Evolutionary conservation across 2,797 vertebrate species (phyloP), one percentile per base, ranked within the genome.

Genomic region (Sternarchorhynchus goeldii): DNA sequence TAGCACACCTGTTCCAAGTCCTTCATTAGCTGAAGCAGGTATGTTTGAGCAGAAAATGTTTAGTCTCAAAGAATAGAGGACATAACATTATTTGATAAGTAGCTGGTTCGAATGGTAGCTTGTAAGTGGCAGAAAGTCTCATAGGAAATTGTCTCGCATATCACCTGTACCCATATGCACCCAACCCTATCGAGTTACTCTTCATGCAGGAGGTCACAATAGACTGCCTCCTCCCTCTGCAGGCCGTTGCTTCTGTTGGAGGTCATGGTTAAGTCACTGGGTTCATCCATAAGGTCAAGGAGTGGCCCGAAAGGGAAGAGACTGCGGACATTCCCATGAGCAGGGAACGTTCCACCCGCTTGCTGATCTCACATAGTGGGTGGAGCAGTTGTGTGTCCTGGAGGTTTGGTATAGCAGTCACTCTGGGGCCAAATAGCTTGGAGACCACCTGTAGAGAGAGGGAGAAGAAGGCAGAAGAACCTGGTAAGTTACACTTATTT

Each of bases 351-450:
- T 91, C 87, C 60, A 73, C 69, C 0, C 56, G 62, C 32, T 81
- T 73, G 34, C 90, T 82, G 67, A 91, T 80, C 17, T 90, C 89
- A 1, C 85, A 84, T 41, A 91, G 80, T 41, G 91, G 86, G 6
- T 88, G 87, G 66, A 90, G 91, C 83, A 82, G 86, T 29, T 83
- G 53, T 36, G 91, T 84, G 1, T 90, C 90, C 1, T 86, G 85
- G 56, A 91, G 82, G 85, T 88, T 90, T 29, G 89, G 90, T 7
- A 90, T 89, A 4, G 90, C 88, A 21, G 91, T 84, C 55, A 85
- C 86, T 0, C 76, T 82, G 55, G 84, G 50, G 50, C 90, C 90
- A 53, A 89, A 89, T 59, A 81, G 84, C 45, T 87, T 77, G 73
- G 88, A 82, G 4, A 83, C 83, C 25, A 92, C 90, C 91, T 92